A percentile compares a stretch with the other conserved stretches of the same genome.
Evolutionary conservation across 2,888 invertebrate species (phyloP).

Genomic region (Drymonia ruficornis): DNA sequence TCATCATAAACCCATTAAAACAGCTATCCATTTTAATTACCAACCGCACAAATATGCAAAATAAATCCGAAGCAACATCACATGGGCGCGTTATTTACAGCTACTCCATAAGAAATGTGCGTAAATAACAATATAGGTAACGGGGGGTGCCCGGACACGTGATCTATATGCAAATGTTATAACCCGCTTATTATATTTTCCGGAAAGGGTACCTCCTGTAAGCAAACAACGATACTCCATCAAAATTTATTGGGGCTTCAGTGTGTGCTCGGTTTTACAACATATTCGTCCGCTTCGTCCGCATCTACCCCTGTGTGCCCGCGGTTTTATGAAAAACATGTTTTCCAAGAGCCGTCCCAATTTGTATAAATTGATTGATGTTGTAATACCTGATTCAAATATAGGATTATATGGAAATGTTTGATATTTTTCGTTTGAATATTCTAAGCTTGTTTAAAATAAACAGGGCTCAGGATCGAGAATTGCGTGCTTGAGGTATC

Average conservation of each 20-base stretch:
- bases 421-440: not conserved
- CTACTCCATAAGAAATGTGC: conserved; percentile 63
- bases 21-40: conserved; percentile 49
- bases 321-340: conserved; percentile 55
- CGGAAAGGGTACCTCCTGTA: conserved; percentile 58
- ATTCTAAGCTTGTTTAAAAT: not conserved
- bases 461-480: not conserved
- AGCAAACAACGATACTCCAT: conserved; percentile 70
- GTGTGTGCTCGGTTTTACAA: conserved; percentile 50
- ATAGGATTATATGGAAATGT: conserved; percentile 20
- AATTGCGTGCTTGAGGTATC: not conserved
- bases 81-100: conserved; percentile 61
- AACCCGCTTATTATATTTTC: conserved; percentile 82
- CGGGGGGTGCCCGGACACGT: conserved; percentile 59
- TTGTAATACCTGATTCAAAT: conserved; percentile 18
- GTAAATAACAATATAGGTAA: conserved; percentile 66
- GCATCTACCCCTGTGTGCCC: conserved; percentile 20
- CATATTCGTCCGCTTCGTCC: conserved; percentile 28
- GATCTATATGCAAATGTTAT: conserved; percentile 84
- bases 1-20: conserved; percentile 28
- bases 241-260: conserved; percentile 69
- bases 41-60: conserved; percentile 54
- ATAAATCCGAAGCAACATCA: conserved; percentile 40
- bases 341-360: conserved; percentile 41
- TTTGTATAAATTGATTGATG: conserved; percentile 48